These are phyloP conservation scores for Myzus persicae DNA, from an alignment of 1,140 invertebrate species.

Conservation along the genomic window DNA sequence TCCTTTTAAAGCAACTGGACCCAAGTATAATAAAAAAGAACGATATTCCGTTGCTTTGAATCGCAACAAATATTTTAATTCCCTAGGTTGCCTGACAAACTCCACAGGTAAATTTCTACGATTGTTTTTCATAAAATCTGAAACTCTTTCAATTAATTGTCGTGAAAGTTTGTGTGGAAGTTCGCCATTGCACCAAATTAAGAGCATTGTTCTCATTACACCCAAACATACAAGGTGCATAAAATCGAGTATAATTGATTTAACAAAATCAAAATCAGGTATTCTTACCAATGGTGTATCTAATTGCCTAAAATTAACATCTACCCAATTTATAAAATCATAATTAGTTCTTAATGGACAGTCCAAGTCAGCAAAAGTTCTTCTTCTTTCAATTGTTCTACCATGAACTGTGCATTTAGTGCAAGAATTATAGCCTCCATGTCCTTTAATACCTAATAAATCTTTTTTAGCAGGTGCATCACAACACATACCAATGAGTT, in stretches of 20 bases:
- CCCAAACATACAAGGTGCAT: constrained; percentile 63
- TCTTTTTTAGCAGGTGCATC: constrained; percentile 62
- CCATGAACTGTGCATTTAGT: constrained; percentile 62
- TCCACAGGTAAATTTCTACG: constrained; percentile 60
- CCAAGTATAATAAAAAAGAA: constrained; percentile 65
- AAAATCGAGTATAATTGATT: constrained; percentile 64
- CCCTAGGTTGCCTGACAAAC: constrained; percentile 62
- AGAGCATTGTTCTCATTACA: constrained; percentile 60
- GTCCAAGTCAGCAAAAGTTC: constrained; percentile 61
- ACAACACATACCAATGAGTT: constrained; percentile 60
- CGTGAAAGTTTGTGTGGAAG: background rate
- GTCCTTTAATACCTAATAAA: constrained; percentile 61
- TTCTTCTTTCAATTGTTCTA: constrained; percentile 60
- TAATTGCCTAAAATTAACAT: constrained; percentile 63
- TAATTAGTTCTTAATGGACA: constrained; percentile 61
- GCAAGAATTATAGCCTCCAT: constrained; percentile 61
- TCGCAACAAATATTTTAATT: constrained; percentile 60
- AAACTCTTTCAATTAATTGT: constrained; percentile 57
- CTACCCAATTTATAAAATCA: constrained; percentile 60
- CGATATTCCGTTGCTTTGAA: constrained; percentile 65
- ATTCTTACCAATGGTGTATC: constrained; percentile 62
- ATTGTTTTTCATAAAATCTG: constrained; percentile 52
- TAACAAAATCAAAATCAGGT: constrained; percentile 63
- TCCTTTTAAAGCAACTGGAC: constrained; percentile 63
- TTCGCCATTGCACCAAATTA: constrained; percentile 60